These are phyloP conservation scores for Mus spicilegus DNA, from an alignment of 2,113 vertebrate genomes.

Conservation along the genomic window DNA sequence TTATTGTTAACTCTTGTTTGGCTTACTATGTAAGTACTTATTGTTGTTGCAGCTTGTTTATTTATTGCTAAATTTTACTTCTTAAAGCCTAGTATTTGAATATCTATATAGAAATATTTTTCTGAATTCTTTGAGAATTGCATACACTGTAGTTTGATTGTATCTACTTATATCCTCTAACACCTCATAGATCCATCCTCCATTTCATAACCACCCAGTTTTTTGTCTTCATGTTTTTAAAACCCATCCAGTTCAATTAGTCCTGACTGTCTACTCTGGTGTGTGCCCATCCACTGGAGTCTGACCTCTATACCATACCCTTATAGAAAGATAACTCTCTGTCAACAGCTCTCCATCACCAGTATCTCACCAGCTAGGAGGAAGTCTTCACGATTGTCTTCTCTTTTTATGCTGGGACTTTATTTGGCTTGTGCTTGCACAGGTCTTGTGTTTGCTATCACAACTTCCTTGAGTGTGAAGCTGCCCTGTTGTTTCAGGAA, in stretches of 20 bases:
- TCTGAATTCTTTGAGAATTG: background rate
- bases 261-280: background rate
- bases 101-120: background rate
- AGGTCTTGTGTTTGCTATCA: background rate
- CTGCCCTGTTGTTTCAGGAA: background rate
- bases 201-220: background rate
- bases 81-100: background rate
- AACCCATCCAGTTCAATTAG: too few relatives aligned
- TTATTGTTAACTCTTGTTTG: background rate
- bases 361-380: too few relatives aligned
- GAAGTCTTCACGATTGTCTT: background rate
- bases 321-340: background rate
- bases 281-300: background rate
- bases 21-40: background rate
- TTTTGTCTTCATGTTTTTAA: background rate
- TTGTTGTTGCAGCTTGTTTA: background rate
- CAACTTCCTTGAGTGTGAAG: background rate
- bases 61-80: background rate
- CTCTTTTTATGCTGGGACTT: background rate
- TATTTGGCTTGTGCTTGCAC: background rate
- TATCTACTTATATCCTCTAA: background rate
- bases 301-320: too few relatives aligned
- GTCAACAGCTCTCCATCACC: background rate
- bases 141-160: background rate
- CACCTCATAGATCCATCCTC: background rate